Evolutionary conservation across 2,888 invertebrate genomes (phyloP).

Genomic region (Eristalis arbustorum): DNA sequence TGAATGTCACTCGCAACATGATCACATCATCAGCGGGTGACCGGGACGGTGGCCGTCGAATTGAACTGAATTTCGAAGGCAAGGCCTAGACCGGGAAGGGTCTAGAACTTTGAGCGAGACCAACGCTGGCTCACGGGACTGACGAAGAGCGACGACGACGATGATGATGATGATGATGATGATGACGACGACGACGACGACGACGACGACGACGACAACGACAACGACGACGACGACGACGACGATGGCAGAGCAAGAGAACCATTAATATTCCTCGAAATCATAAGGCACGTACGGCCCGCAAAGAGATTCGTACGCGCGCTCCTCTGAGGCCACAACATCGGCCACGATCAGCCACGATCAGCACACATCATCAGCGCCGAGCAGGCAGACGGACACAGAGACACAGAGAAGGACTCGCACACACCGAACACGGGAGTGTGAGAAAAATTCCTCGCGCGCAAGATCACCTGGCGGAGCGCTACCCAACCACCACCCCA

Average conservation of each 20-base stretch:
- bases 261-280: constrained; percentile 31
- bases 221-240: neutral
- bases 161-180: neutral
- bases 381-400: neutral
- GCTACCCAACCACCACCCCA: neutral
- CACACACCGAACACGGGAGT: constrained; percentile 10
- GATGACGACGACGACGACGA: neutral
- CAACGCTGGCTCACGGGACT: neutral
- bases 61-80: too few species aligned
- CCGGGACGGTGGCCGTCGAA: too few species aligned
- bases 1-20: constrained; percentile 39
- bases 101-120: neutral
- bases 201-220: neutral
- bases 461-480: constrained; percentile 8
- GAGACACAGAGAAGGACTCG: constrained; percentile 17
- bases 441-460: constrained; percentile 30
- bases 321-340: neutral
- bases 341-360: neutral
- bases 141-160: neutral
- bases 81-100: too few species aligned
- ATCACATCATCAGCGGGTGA: constrained; percentile 13
- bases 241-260: constrained; percentile 9
- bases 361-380: neutral
- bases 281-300: constrained; percentile 44
- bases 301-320: constrained; percentile 7